Conservation (phyloP, 1,140 invertebrate genomes). For the Bombyx mori region DNA sequence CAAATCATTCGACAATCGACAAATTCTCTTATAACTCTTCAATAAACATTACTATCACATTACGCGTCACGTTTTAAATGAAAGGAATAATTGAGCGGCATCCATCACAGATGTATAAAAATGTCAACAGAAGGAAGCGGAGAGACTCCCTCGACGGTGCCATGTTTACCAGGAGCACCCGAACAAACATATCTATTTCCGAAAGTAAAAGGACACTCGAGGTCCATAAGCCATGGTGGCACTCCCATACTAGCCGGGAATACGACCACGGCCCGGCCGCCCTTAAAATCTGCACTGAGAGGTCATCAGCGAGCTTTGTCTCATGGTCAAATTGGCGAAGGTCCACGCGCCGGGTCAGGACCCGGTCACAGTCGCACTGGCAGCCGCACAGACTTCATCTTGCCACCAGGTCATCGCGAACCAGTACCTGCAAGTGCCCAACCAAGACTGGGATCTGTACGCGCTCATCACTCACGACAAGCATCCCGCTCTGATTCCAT, state of each 20-base stretch:
- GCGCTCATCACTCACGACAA: conserved; percentile 76
- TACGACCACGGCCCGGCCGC: conserved; percentile 57
- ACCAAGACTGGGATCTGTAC: conserved; percentile 68
- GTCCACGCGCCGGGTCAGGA: conserved; percentile 52
- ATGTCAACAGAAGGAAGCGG: conserved; percentile 72
- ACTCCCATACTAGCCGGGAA: conserved; percentile 68
- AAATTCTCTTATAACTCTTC: no score
- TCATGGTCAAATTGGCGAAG: conserved; percentile 81
- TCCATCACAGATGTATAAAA: conserved; percentile 66
- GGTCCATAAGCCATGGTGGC: conserved; percentile 87
- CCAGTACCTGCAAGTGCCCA: conserved; percentile 60
- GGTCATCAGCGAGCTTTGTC: conserved; percentile 89
- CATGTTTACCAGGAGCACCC: conserved; percentile 66
- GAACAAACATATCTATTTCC: conserved; percentile 75
- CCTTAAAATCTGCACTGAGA: conserved; percentile 77
- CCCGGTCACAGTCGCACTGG: conserved; percentile 83
- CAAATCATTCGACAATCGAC: conserved; percentile 22
- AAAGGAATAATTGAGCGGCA: conserved; percentile 39
- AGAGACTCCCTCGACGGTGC: conserved; percentile 63
- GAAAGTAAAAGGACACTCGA: conserved; percentile 75
- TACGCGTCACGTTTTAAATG: conserved; percentile 48
- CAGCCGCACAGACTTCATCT: conserved; percentile 89
- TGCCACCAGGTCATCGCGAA: conserved; percentile 83
- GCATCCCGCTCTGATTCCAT: conserved; percentile 87
- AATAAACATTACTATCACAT: no score